These are phyloP conservation scores for Meandrusa payeni DNA, from an alignment of 2,888 invertebrate genomes.

Conservation along the genomic window DNA sequence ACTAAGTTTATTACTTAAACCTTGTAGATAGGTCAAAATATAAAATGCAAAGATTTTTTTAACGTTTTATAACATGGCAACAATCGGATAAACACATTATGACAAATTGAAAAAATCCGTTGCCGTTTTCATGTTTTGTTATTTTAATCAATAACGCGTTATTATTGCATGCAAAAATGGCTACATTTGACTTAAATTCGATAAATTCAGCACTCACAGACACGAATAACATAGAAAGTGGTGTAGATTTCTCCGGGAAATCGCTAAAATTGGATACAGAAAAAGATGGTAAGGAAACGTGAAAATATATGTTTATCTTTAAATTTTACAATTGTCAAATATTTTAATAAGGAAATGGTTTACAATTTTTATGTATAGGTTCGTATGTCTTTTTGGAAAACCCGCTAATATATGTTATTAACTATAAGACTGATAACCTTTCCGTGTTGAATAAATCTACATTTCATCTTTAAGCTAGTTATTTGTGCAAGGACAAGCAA, in stretches of 20 bases:
- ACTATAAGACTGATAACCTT: too few species aligned
- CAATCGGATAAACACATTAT: conserved; percentile 20
- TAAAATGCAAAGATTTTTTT: too few species aligned
- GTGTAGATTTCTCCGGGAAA: conserved; percentile 91
- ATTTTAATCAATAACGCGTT: conserved; percentile 32
- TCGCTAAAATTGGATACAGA: conserved; percentile 89
- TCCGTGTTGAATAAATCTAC: too few species aligned
- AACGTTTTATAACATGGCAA: conserved; percentile 1
- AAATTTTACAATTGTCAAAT: too few species aligned
- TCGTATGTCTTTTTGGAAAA: too few species aligned
- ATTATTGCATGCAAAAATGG: conserved; percentile 50
- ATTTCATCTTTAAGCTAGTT: too few species aligned
- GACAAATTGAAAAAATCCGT: conserved; percentile 56
- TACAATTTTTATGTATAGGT: too few species aligned
- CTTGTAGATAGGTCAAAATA: too few species aligned
- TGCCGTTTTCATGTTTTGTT: conserved; percentile 37
- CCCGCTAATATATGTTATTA: too few species aligned
- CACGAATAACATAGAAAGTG: conserved; percentile 67
- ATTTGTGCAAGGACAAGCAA: too few species aligned
- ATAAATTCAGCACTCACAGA: conserved; percentile 70
- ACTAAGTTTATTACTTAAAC: too few species aligned
- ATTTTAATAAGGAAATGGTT: too few species aligned
- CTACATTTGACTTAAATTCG: conserved; percentile 79
- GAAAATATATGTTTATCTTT: neutral
- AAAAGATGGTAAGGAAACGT: conserved; percentile 89